Percentiles rank a stretch among this genome's conserved stretches.
Conservation (phyloP, 2,888 invertebrate genomes). For the Conistra vaccinii region DNA sequence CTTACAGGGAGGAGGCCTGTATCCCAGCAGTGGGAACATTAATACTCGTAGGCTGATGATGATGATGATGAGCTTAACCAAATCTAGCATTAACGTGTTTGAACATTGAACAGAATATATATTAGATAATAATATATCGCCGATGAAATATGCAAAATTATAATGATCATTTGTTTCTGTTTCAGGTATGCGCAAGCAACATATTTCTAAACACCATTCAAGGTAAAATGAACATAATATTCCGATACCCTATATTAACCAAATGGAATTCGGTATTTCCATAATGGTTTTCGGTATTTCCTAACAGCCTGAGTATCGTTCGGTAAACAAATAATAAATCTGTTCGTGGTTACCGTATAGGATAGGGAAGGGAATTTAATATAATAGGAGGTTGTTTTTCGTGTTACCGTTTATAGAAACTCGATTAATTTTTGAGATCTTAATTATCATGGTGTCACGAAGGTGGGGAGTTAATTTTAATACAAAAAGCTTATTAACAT, state of each 20-base stretch:
- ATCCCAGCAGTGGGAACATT: too few relatives aligned
- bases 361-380: conserved; percentile 36
- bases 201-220: neutral
- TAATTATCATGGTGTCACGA: neutral
- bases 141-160: neutral
- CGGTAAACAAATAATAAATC: conserved; percentile 61
- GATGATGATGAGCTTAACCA: neutral
- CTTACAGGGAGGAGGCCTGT: too few relatives aligned
- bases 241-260: neutral
- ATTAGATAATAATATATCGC: neutral
- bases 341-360: conserved; percentile 19
- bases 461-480: neutral
- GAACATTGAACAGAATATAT: neutral
- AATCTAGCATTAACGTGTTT: neutral
- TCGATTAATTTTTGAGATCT: neutral
- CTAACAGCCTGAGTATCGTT: conserved; percentile 9
- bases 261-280: conserved; percentile 21
- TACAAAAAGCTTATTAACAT: neutral
- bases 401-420: neutral
- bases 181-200: conserved; percentile 50
- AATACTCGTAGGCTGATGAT: too few relatives aligned
- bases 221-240: conserved; percentile 34
- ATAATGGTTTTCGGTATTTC: conserved; percentile 27
- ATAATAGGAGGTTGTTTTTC: neutral
- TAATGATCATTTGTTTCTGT: conserved; percentile 26